phyloP scores from a whole-genome alignment of 2,888 invertebrate genomes.

The Invenusta paracnida region DNA sequence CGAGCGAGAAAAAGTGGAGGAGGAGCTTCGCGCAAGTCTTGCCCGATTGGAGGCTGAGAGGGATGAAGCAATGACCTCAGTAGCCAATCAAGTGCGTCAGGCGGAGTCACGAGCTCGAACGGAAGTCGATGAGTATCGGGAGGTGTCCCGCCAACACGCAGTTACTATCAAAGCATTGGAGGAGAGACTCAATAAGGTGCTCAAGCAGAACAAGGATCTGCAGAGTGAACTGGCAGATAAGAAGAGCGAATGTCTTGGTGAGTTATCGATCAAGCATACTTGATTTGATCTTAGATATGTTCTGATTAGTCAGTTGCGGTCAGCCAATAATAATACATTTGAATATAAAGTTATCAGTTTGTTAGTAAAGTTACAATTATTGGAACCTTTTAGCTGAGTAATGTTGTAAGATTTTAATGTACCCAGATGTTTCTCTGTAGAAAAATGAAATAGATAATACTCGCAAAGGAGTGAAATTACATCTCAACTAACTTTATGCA shows the following conservation, averaged over 20 bases:
- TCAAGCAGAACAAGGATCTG: conserved; percentile 56
- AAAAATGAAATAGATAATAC: too few relatives aligned
- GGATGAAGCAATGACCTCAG: conserved; percentile 47
- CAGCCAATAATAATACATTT: too few relatives aligned
- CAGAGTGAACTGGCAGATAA: conserved; percentile 51
- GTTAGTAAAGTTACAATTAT: too few relatives aligned
- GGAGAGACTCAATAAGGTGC: conserved; percentile 54
- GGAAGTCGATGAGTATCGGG: conserved; percentile 53
- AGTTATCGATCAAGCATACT: neutral
- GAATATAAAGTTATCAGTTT: too few relatives aligned
- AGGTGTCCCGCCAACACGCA: conserved; percentile 58
- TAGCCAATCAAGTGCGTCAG: conserved; percentile 38
- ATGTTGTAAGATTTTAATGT: too few relatives aligned
- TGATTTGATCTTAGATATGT: neutral
- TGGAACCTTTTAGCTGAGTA: too few relatives aligned
- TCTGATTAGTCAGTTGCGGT: too few relatives aligned
- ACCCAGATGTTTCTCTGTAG: too few relatives aligned
- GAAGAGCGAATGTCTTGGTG: conserved; percentile 50
- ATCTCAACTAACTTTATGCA: too few relatives aligned
- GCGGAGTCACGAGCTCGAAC: conserved; percentile 47
- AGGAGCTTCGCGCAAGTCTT: conserved; percentile 48
- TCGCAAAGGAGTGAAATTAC: too few relatives aligned
- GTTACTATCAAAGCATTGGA: conserved; percentile 60
- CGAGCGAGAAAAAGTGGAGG: conserved; percentile 45
- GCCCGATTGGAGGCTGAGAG: conserved; percentile 48